Base-by-base conservation (phyloP, 2,113 vertebrate species). In the Scomber scombrus region DNA sequence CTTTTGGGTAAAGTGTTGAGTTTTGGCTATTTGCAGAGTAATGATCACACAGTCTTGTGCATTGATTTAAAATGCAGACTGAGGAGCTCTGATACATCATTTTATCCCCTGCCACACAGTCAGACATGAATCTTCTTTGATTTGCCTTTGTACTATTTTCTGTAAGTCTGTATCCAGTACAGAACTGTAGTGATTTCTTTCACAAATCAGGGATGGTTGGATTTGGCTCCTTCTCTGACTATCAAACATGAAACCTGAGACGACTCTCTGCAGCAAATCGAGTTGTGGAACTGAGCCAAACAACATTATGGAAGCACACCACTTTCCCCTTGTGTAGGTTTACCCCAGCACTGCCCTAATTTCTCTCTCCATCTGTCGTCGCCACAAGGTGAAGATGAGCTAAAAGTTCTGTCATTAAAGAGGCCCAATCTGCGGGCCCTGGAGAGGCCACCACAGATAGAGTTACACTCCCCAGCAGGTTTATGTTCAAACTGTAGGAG, bases 391-490 rank as follows among this genome's bases (percentile, higher is more conserved):
- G 31, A 75, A 26, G 21, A 61, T 50, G 40, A 79, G 26, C 11
- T 31, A 50, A 70, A 64, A 47, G 52, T 62, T 31, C 26, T 71
- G 52, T 29, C 46, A 10, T 58, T 62, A 78, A 52, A 52, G 68
- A 43, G 72, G 13, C 29, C 16, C 16, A 4, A 43, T 26, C 66
- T 10, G 16, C 8, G 19, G 12, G 0, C 72, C 57, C 26, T 19
- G 9, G 54, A 58, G 84, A 74, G 31, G 6, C 4, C 31, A 18
- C 4, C 31, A 18, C 75, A 58, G 85, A 71, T 91, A 72, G 54
- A 67, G 81, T 91, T 93, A 87, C 90, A 82, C 74, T 47, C 50
- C 61, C 76, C 7, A 6, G 31, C 65, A 26, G 80, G 71, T 80
- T 63, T 64, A 11, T 66, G 51, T 74, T 77, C 46, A 29, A 66